Evolutionary conservation across 2,113 vertebrate genomes (phyloP), one percentile per base, ranked within the genome.

Genomic region (Marcusenius ussheri): DNA sequence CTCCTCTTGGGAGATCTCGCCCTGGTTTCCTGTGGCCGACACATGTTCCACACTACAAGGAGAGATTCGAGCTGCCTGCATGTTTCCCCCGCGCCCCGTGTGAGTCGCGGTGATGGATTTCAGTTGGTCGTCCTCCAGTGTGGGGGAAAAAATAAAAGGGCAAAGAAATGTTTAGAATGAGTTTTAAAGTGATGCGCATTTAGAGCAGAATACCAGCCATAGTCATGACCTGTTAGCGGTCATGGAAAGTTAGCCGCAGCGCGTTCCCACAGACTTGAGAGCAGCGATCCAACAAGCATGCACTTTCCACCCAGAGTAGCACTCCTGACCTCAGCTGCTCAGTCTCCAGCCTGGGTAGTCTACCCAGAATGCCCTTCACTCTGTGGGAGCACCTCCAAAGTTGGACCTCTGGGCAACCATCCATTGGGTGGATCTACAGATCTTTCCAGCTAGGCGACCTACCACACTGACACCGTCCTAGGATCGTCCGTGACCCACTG

Each of bases 1-100:
- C 21, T 46, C 83, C 90, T 87, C 50, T 58, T 83, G 90, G 88
- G 86, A 92, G 83, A 89, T 49, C 74, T 47, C 50, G 91, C 50
- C 89, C 92, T 89, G 91, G 90, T 21, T 89, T 89, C 88, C 13
- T 35, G 31, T 35, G 70, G 70, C 31, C 15, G 0, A 42, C 74
- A 35, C 31, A 80, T 19, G 35, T 17, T 80, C 74, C 35, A 42
- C 74, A 19, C 74, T 21, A 42, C 35, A 42, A 80, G 35, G 74
- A 80, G 74, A 42, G 74, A 80, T 19, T 80, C 35, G 17, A 42
- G 35, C 77, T 35, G n/a, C 83, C 46, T 49, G 62, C 19, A 87
- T 62, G 27, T 17, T 58, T 88, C 7, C 80, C 87, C 45, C 58
- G 10, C 47, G 56, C 74, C 31, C 19, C 13, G 15, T 17, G 27